phyloP scores from a whole-genome alignment of 2,113 vertebrate genomes.

The Aptenodytes patagonicus region DNA sequence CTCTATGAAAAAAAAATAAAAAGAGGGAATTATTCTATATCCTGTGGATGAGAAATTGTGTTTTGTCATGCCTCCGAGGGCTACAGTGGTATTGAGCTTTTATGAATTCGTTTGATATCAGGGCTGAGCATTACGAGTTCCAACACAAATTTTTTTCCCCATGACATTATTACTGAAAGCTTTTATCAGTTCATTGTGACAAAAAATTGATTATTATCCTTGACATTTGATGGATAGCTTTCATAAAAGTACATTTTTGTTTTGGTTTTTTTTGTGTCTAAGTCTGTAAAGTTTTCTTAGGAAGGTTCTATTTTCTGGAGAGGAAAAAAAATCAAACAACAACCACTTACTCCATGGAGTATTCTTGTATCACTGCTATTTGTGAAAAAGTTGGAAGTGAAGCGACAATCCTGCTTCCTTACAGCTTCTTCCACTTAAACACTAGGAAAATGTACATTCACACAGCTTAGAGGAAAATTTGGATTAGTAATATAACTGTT shows the following conservation, averaged over 20 bases:
- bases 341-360: background rate
- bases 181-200: slow-evolving; percentile 92
- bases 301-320: slow-evolving; percentile 44
- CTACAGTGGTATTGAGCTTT: slow-evolving; percentile 76
- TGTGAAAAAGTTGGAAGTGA: background rate
- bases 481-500: background rate
- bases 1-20: slow-evolving; percentile 44
- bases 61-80: slow-evolving; percentile 88
- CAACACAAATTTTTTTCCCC: slow-evolving; percentile 87
- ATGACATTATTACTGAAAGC: slow-evolving; percentile 86
- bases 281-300: slow-evolving; percentile 53
- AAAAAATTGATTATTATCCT: slow-evolving; percentile 97
- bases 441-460: background rate
- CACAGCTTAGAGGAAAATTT: background rate
- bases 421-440: background rate
- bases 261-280: background rate
- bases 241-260: slow-evolving; percentile 79
- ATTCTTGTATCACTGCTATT: background rate
- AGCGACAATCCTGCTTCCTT: background rate
- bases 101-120: slow-evolving; percentile 87
- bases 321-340: background rate
- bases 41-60: slow-evolving; percentile 81
- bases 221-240: slow-evolving; percentile 96
- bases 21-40: slow-evolving; percentile 77
- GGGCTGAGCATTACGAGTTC: slow-evolving; percentile 76